These are phyloP conservation scores for Alethe diademata DNA, from an alignment of 2,113 vertebrate genomes.

Conservation along the genomic window DNA sequence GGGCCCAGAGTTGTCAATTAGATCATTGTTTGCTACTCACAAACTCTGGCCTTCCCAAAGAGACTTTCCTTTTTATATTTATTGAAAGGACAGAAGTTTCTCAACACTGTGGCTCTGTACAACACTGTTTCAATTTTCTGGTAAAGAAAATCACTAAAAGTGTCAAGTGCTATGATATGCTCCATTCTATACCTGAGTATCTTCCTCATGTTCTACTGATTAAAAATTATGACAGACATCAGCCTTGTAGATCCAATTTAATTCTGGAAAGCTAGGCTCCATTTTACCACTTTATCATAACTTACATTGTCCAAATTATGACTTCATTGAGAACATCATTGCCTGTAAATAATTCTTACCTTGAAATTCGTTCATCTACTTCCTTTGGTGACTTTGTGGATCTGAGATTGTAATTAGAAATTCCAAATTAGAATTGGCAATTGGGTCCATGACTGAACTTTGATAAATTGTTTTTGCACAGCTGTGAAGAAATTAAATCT, in stretches of 20 bases:
- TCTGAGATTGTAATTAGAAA: constrained; percentile 15
- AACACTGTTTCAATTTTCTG: background rate
- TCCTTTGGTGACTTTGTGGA: background rate
- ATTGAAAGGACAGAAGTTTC: background rate
- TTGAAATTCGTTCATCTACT: background rate
- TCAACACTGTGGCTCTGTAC: background rate
- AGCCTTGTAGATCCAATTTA: background rate
- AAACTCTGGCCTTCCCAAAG: background rate
- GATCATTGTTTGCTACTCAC: background rate
- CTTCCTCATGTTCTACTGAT: background rate
- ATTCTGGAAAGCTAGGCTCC: background rate
- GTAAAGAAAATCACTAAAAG: background rate
- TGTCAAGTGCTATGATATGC: background rate
- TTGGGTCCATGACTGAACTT: background rate
- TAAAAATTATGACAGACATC: background rate
- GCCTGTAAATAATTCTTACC: background rate
- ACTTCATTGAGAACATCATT: background rate
- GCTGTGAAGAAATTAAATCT: background rate
- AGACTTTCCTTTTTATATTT: background rate
- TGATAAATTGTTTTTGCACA: background rate
- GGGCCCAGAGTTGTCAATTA: background rate
- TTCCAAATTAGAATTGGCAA: constrained; percentile 12
- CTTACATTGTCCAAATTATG: background rate
- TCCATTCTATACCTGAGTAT: background rate
- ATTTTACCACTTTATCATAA: background rate